Evolutionary conservation across 2,113 vertebrate genomes (phyloP).

Genomic region (Tetrax tetrax): DNA sequence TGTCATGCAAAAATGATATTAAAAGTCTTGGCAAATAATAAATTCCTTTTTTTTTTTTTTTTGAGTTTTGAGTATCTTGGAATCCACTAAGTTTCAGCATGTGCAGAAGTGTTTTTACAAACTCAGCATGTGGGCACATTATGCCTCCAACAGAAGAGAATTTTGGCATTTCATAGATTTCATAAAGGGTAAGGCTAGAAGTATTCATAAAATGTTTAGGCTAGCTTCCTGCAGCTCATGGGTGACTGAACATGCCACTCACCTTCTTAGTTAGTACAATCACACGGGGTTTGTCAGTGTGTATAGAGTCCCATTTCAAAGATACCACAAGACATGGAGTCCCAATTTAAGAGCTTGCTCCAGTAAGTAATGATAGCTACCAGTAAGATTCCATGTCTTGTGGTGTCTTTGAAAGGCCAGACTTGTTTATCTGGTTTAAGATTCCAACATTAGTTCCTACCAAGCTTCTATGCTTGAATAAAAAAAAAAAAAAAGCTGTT

Average conservation of each 20-base stretch:
- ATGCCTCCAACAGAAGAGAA: constrained; percentile 31
- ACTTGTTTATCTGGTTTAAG: neutral
- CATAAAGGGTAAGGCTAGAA: neutral
- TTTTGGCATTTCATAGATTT: constrained; percentile 6
- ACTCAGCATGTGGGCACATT: constrained; percentile 44
- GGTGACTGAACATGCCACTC: neutral
- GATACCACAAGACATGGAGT: neutral
- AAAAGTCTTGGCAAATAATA: neutral
- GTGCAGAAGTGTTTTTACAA: constrained; percentile 33
- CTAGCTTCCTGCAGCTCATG: neutral
- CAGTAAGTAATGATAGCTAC: neutral
- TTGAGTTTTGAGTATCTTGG: neutral
- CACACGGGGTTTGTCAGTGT: neutral
- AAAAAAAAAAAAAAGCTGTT: neutral
- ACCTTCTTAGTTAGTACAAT: neutral
- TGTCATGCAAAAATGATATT: neutral
- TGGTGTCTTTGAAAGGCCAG: too few relatives aligned
- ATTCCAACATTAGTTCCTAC: neutral
- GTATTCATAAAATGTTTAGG: neutral
- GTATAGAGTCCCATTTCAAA: neutral
- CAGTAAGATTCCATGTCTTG: neutral
- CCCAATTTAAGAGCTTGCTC: neutral
- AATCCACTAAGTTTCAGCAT: constrained; percentile 10
- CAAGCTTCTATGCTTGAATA: neutral
- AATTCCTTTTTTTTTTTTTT: neutral